Base-by-base conservation (phyloP, 2,888 invertebrate genomes). In the Phalangium opilio region DNA sequence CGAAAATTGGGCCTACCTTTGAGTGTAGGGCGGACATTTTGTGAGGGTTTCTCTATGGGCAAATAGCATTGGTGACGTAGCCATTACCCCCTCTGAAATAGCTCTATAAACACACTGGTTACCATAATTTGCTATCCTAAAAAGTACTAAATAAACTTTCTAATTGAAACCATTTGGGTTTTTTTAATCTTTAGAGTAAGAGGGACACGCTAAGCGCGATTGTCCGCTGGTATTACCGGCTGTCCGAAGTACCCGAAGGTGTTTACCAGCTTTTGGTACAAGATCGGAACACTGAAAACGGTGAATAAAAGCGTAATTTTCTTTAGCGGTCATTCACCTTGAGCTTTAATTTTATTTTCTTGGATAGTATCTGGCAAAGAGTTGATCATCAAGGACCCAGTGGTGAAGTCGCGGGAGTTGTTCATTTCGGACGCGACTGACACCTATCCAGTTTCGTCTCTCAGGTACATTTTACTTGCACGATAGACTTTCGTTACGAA, bases 171-270 rank as follows among this genome's bases (percentile, higher is more conserved):
- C n/a, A n/a, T n/a, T n/a, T n/a, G 12, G 15, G 11, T 43, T 53
- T 47, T 54, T 53, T 52, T 50, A 39, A 32, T 42, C 63, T 66
- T 21, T 65, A 72, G 72, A 69, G 69, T 51, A 72, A 72, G 58
- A 62, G 70, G 41, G 72, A 72, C 54, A 68, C 67, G 38, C 61
- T 73, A 52, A 66, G 69, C 58, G 69, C 71, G 48, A 65, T 66
- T 51, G 68, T 73, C 48, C 70, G 70, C 59, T 72, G 73, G 67
- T 73, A 69, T 59, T 73, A 71, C 60, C 63, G 73, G 36, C 67
- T 69, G 27, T 70, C 67, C 47, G 73, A 73, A 60, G 69, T 73
- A 35, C 73, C 73, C n/a, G 71, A 72, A 50, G 67, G 65, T 33
- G 70, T 70, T 4, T 70, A 70, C 55, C 68, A 69, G 54, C 63